phyloP scores from a whole-genome alignment of 2,888 invertebrate species.

The Ichneumon xanthorius region DNA sequence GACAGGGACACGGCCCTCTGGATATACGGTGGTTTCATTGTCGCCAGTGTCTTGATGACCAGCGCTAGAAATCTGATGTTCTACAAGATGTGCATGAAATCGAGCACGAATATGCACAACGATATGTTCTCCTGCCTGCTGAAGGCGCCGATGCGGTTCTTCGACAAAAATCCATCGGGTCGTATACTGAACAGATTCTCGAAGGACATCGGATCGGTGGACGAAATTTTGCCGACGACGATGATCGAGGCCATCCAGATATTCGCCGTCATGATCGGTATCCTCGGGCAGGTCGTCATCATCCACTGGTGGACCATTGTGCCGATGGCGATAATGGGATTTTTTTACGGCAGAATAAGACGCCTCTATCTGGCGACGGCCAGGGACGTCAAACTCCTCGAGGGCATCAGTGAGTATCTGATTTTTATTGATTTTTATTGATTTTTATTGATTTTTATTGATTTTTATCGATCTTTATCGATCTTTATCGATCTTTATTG shows the following conservation, averaged over 20 bases:
- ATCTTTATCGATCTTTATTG: too few relatives aligned
- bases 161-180: conserved; percentile 93
- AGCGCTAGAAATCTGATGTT: conserved; percentile 90
- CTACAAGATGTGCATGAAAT: conserved; percentile 90
- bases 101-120: conserved; percentile 91
- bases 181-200: conserved; percentile 94
- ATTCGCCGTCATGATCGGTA: conserved; percentile 90
- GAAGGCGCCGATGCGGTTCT: conserved; percentile 92
- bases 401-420: conserved; percentile 84
- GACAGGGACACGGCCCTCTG: conserved; percentile 76
- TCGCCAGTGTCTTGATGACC: conserved; percentile 87
- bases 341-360: conserved; percentile 89
- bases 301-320: conserved; percentile 90
- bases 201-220: conserved; percentile 93
- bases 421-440: conserved; percentile 45
- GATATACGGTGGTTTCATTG: conserved; percentile 87
- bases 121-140: conserved; percentile 92
- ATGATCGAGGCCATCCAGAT: conserved; percentile 89
- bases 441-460: neutral
- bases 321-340: conserved; percentile 87
- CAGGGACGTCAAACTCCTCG: conserved; percentile 90
- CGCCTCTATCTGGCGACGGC: conserved; percentile 90
- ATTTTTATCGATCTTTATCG: too few relatives aligned
- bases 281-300: conserved; percentile 90
- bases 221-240: conserved; percentile 90